Evolutionary conservation across 2,113 vertebrate genomes (phyloP).

Genomic region (Microcebus tavaratra): DNA sequence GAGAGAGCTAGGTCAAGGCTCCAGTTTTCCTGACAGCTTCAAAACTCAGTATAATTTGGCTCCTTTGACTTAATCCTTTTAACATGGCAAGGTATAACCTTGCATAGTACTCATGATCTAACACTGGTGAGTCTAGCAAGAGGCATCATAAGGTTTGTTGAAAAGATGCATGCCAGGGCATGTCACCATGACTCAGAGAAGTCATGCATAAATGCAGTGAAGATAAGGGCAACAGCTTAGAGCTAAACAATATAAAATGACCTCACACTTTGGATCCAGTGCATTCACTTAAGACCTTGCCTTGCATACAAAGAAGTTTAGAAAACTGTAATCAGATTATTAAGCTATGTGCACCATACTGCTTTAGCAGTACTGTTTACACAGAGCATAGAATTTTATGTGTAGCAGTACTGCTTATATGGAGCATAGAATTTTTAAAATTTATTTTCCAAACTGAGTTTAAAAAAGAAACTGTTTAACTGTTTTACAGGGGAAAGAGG

Average conservation of each 20-base stretch:
- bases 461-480: neutral
- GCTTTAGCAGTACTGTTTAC: neutral
- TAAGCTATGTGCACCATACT: neutral
- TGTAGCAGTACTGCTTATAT: neutral
- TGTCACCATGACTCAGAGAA: constrained; percentile 45
- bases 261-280: constrained; percentile 10
- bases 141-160: constrained; percentile 33
- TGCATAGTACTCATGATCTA: constrained; percentile 19
- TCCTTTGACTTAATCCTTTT: neutral
- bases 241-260: constrained; percentile 59
- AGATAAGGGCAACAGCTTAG: constrained; percentile 43
- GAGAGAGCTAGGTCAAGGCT: neutral
- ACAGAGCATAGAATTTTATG: neutral
- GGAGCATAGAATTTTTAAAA: neutral
- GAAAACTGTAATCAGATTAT: constrained; percentile 59
- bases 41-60: neutral
- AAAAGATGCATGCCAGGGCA: constrained; percentile 26
- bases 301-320: constrained; percentile 41
- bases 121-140: neutral
- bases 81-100: neutral
- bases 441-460: neutral
- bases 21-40: neutral
- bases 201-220: neutral
- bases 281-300: constrained; percentile 41
- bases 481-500: neutral